Percentiles rank a stretch among this genome's conserved stretches.
Evolutionary conservation across 1,140 invertebrate species (phyloP).

Genomic region (Neodiprion virginianus): DNA sequence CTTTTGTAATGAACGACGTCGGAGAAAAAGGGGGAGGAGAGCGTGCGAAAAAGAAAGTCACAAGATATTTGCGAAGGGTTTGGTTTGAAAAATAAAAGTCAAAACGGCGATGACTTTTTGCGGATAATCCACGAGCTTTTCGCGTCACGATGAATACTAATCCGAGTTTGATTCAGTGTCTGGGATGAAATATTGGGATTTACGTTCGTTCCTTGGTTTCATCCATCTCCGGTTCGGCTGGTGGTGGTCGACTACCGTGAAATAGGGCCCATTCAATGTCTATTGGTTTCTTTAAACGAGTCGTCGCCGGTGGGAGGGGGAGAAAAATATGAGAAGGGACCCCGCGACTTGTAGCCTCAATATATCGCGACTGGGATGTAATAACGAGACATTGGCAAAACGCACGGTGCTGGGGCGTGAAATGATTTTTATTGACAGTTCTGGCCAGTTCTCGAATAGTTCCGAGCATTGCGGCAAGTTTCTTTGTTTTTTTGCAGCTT

Average conservation of each 20-base stretch:
- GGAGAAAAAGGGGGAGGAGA: background rate
- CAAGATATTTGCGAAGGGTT: background rate
- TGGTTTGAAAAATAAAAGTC: too few relatives aligned
- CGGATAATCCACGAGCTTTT: conserved; percentile 1
- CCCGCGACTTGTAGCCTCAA: background rate
- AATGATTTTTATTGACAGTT: too few relatives aligned
- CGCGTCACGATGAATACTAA: background rate
- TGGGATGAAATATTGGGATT: background rate
- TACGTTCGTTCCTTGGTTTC: too few relatives aligned
- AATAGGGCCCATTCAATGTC: background rate
- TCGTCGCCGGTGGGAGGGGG: background rate
- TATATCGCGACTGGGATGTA: background rate
- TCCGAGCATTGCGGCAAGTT: too few relatives aligned
- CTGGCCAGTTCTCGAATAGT: too few relatives aligned
- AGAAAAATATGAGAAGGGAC: background rate
- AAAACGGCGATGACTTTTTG: background rate
- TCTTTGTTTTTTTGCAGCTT: too few relatives aligned
- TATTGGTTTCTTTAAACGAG: background rate
- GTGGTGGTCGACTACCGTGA: background rate
- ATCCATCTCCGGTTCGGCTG: too few relatives aligned
- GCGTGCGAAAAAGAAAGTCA: background rate
- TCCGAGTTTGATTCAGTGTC: background rate
- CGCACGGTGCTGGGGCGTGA: too few relatives aligned
- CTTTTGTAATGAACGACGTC: background rate
- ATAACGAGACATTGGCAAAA: background rate